Evolutionary conservation across 2,888 invertebrate genomes (phyloP).

Genomic region (Leptopilina syphax): DNA sequence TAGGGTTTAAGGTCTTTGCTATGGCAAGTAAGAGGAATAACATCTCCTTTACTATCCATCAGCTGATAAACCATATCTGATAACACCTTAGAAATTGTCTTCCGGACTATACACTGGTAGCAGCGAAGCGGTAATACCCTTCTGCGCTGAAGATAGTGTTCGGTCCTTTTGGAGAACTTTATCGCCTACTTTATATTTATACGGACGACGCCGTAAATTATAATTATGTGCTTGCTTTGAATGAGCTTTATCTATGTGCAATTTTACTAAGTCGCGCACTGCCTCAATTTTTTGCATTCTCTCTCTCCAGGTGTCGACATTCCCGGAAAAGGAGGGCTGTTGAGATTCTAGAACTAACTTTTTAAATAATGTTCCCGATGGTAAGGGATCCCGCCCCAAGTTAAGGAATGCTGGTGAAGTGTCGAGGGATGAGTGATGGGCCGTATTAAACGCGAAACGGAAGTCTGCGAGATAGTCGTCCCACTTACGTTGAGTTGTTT

Average conservation of each 20-base stretch:
- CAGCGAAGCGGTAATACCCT: no score
- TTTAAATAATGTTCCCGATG: neutral
- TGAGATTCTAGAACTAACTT: neutral
- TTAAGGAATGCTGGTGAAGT: slow-evolving; percentile 23
- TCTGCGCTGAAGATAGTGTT: neutral
- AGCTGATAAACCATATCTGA: no score
- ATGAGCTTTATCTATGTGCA: neutral
- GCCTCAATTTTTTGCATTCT: neutral
- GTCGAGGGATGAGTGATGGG: neutral
- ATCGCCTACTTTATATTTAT: neutral
- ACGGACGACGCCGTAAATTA: slow-evolving; percentile 13
- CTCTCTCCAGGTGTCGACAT: neutral
- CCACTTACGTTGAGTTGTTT: neutral
- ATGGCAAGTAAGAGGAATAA: no score
- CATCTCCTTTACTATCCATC: no score
- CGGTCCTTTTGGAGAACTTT: slow-evolving; percentile 1
- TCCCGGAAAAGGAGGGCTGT: neutral
- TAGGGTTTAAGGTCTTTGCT: no score
- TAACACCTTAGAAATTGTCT: no score
- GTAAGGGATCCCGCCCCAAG: slow-evolving; percentile 15
- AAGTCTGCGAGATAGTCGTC: neutral
- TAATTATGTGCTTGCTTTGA: slow-evolving; percentile 16
- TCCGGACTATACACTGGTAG: no score
- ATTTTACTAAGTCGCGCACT: neutral
- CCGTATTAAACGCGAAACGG: no score